A percentile compares a stretch with the other conserved stretches of the same genome.
phyloP scores from a whole-genome alignment of 1,140 invertebrate genomes.

The Campoletis sonorensis region DNA sequence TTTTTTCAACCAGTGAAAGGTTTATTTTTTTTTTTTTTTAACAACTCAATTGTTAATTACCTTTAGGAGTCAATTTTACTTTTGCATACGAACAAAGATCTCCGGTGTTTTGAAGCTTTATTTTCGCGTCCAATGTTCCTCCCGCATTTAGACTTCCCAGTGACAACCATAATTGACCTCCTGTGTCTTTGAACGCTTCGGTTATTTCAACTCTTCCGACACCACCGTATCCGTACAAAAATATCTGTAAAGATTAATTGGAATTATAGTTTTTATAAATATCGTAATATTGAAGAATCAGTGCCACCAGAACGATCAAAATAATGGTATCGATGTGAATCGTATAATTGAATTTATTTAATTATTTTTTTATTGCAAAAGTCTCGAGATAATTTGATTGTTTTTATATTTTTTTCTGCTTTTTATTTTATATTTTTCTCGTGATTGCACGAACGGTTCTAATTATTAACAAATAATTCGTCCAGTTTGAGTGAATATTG shows the following conservation, averaged over 20 bases:
- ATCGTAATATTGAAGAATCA: conserved; percentile 20
- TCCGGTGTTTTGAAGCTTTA: conserved; percentile 74
- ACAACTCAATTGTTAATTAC: conserved; percentile 50
- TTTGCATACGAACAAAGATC: conserved; percentile 73
- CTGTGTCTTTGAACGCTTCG: conserved; percentile 74
- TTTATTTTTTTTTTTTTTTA: neutral
- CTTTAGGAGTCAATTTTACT: conserved; percentile 73
- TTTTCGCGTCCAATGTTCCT: conserved; percentile 66
- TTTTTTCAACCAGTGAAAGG: neutral
- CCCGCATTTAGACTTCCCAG: conserved; percentile 73
- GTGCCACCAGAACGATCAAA: too few relatives aligned
- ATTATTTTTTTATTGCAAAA: neutral
- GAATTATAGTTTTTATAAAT: neutral
- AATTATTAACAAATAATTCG: neutral
- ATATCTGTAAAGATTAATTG: conserved; percentile 57
- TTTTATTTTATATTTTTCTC: too few relatives aligned
- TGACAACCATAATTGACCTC: conserved; percentile 75
- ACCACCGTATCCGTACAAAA: conserved; percentile 76
- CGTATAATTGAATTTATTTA: neutral
- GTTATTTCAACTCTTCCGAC: conserved; percentile 72
- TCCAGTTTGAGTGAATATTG: neutral
- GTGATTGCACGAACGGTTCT: too few relatives aligned
- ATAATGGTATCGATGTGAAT: neutral
- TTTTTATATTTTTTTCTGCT: too few relatives aligned
- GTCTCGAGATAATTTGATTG: too few relatives aligned